Evolutionary conservation across 2,797 vertebrate species (phyloP).

Genomic region (Melanotaenia boesemani): DNA sequence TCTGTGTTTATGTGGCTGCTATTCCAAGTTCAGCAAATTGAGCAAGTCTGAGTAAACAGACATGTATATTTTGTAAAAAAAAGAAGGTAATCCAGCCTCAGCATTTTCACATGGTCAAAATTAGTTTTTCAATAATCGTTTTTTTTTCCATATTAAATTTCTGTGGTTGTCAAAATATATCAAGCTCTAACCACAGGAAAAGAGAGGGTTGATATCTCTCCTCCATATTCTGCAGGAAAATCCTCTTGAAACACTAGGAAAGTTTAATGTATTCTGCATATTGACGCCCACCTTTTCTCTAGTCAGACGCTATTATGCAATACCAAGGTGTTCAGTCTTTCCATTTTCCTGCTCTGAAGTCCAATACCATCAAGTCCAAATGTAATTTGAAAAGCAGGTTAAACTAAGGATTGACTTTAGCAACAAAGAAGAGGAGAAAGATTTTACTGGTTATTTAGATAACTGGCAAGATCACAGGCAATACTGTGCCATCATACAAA

Average conservation of each 20-base stretch:
- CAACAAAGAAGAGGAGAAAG: constrained; percentile 11
- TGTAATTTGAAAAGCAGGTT: constrained; percentile 74
- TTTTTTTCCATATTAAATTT: constrained; percentile 26
- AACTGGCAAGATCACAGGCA: background rate
- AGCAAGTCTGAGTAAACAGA: background rate
- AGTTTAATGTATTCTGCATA: constrained; percentile 78
- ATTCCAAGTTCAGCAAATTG: background rate
- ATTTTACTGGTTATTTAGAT: background rate
- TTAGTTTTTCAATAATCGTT: constrained; percentile 22
- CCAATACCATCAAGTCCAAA: constrained; percentile 68
- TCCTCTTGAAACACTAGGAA: constrained; percentile 70
- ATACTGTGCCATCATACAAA: background rate
- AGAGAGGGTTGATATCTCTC: constrained; percentile 54
- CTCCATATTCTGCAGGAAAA: constrained; percentile 62
- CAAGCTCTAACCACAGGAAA: constrained; percentile 29
- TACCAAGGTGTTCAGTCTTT: constrained; percentile 77
- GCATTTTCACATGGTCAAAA: constrained; percentile 32
- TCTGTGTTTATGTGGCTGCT: background rate
- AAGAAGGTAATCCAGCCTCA: background rate
- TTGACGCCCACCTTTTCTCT: constrained; percentile 71
- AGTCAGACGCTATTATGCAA: constrained; percentile 70
- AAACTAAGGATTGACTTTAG: constrained; percentile 37
- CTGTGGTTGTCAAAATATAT: constrained; percentile 42
- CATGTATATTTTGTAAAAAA: background rate
- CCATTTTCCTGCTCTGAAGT: constrained; percentile 72